Base-by-base conservation (phyloP, 2,113 vertebrate genomes). In the Litocranius walleri region DNA sequence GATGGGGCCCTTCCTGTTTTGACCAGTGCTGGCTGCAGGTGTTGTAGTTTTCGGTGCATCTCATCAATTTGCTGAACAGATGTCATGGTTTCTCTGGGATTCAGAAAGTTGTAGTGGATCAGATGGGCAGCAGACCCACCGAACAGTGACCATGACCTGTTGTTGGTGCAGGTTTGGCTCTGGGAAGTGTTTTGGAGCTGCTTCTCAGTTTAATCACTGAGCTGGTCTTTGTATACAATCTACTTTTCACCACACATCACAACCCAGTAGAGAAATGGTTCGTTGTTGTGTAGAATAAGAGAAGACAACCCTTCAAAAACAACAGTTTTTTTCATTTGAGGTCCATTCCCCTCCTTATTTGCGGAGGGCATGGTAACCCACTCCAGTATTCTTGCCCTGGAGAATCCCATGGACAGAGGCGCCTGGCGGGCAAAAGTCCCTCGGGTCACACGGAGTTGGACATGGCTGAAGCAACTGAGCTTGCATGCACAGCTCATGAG, bases 21-120 rank as follows among this genome's bases (percentile, higher is more conserved):
- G 64, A 3, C n/a, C n/a, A 40, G n/a, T 40, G n/a, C n/a, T 23
- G 19, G 67, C n/a, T 12, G n/a, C 17, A 11, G n/a, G 67, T 5
- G 10, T 36, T 23, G 67, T 2, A 1, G n/a, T 71, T 71, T 40
- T 40, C 0, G 0, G n/a, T 3, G 19, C 67, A 6, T 71, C 10
- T 0, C 67, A 40, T 71, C n/a, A 40, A 12, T 40, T 11, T 71
- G 67, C 67, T 40, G n/a, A 71, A 71, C n/a, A 23, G 67, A 71
- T 71, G 67, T 40, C 19, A 40, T 71, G 67, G 67, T 71, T 71
- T 71, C 67, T 71, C 67, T 71, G 67, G n/a, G 10, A 71, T 40
- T 71, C 19, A 40, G 67, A 40, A 40, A 71, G 19, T 3, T 40
- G n/a, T 40, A 40, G 67, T 71, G 19, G n/a, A 71, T 71, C 67